Evolutionary conservation across 2,888 invertebrate genomes (phyloP), one percentile per base, ranked within the genome.

Genomic region (Ichneumoninae sp.): DNA sequence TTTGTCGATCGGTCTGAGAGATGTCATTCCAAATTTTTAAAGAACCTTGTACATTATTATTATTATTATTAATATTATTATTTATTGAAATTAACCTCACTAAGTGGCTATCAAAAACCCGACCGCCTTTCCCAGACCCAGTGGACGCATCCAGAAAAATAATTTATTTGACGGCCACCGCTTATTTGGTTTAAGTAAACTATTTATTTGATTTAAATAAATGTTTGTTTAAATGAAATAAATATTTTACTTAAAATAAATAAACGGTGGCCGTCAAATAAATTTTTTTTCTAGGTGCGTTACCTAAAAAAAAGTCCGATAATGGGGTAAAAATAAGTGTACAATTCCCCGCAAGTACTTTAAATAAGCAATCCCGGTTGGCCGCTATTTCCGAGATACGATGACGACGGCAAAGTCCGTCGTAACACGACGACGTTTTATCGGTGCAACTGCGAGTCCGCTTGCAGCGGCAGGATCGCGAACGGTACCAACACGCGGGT

Each of bases 401-500:
- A 63, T 65, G 65, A 83, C 63, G 78, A 66, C 36, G 65, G 40
- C 75, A 13, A 47, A 54, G 75, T 80, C 65, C 33, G 60, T 63
- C 19, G 75, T 22, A 73, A 63, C 73, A 73, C 63, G 75, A 79
- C 70, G 73, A 83, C 60, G 73, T 77, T 80, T 83, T 83, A 83
- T 83, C 76, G 44, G 19, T 60, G 66, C 73, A 81, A 60, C 81
- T 76, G 76, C 60, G 52, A 50, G 65, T 63, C 47, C 63, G 44
- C 60, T n/a, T 0, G 8, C 36, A 30, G 36, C 36, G 44, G 66
- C 30, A 33, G 57, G 33, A 69, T 78, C 22, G 71, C 26, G 52
- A 44, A 63, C 19, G 50, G 73, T 71, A 52, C 19, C 7, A 22
- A 76, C 33, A 66, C 76, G 52, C 76, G 76, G 47, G 16, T 36